These are phyloP conservation scores for Athene noctua DNA, from an alignment of 2,113 vertebrate species.

Conservation along the genomic window DNA sequence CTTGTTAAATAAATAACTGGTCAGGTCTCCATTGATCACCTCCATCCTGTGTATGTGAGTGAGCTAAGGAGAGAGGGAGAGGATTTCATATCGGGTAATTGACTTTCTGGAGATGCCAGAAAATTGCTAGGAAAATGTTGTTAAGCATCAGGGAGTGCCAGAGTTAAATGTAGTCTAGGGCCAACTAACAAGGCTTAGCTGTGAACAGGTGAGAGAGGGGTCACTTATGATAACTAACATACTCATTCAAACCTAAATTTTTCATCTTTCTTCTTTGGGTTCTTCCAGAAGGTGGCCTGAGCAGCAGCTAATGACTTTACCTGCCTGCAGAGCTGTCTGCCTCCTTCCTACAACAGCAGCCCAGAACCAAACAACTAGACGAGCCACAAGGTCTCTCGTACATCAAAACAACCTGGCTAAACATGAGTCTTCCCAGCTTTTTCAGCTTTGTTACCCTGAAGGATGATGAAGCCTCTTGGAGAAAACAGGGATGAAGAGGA, in stretches of 20 bases:
- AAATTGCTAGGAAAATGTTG: not conserved
- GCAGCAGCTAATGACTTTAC: not conserved
- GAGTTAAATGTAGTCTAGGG: not conserved
- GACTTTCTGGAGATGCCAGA: not conserved
- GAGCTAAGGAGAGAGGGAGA: not conserved
- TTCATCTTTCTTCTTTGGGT: not conserved
- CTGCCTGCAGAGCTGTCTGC: fast-evolving
- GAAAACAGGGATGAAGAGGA: conserved; percentile 19
- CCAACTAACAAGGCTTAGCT: not conserved
- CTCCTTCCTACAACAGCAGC: not conserved
- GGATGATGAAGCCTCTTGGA: not conserved
- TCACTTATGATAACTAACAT: not conserved
- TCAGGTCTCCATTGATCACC: conserved; percentile 68
- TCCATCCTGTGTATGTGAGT: not conserved
- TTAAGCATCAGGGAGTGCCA: not conserved
- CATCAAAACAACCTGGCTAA: not conserved
- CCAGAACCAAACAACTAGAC: not conserved
- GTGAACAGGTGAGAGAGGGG: not conserved
- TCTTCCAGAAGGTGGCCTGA: not conserved
- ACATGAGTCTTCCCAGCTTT: not conserved
- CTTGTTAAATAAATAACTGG: conserved; percentile 75
- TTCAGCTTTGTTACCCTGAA: not conserved
- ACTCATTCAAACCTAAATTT: not conserved
- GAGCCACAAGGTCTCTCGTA: not conserved
- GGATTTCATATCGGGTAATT: not conserved